A percentile compares a stretch with the other conserved stretches of the same genome.
phyloP scores from a whole-genome alignment of 2,888 invertebrate genomes.

The Spisula solida region DNA sequence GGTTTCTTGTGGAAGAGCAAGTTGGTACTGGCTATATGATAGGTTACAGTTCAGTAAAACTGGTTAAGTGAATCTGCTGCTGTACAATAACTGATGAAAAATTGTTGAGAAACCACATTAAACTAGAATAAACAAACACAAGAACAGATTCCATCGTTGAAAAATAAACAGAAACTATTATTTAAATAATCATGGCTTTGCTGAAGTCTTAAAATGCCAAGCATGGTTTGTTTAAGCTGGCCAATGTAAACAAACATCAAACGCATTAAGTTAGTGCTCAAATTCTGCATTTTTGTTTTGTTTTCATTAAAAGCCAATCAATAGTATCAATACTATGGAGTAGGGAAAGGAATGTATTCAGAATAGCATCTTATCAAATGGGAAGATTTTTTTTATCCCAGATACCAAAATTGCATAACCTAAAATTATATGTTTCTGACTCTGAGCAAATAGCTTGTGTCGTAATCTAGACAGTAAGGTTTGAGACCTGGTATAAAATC shows the following conservation, averaged over 20 bases:
- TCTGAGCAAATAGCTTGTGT: no score
- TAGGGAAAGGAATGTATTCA: background rate
- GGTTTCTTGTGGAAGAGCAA: no score
- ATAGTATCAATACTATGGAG: background rate
- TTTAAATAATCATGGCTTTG: background rate
- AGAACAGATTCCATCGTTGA: background rate
- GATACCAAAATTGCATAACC: background rate
- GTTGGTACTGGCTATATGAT: background rate
- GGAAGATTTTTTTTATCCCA: background rate
- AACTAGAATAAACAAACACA: background rate
- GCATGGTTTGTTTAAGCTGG: background rate
- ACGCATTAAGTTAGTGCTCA: background rate
- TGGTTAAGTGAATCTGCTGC: no score
- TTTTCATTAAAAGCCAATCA: constrained; percentile 1
- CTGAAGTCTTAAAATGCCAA: background rate
- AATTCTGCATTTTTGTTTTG: background rate
- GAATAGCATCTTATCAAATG: background rate
- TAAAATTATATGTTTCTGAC: no score
- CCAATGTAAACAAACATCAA: background rate
- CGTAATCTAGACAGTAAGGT: no score
- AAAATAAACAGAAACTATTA: background rate
- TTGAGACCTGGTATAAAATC: no score
- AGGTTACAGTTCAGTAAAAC: no score
- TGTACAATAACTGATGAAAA: no score
- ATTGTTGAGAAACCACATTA: no score